phyloP scores from a whole-genome alignment of 2,797 vertebrate genomes.

The Mormyrus proboscirostris region DNA sequence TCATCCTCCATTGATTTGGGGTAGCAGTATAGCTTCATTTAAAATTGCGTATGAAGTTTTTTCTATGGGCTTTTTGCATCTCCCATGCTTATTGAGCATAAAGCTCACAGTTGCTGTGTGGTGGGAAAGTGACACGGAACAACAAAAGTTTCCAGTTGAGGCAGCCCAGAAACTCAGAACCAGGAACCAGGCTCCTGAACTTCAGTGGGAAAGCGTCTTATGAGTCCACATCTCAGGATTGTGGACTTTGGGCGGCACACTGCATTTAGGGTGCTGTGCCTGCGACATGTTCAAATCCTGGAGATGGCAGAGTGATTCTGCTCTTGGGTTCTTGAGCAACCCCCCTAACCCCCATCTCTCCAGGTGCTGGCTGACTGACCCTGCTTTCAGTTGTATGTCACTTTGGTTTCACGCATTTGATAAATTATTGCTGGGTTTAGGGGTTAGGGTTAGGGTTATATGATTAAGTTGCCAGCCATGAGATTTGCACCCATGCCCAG shows the following conservation, averaged over 20 bases:
- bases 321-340: background rate
- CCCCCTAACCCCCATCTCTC: background rate
- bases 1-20: background rate
- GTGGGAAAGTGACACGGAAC: background rate
- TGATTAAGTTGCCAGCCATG: background rate
- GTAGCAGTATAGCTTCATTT: background rate
- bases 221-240: background rate
- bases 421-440: background rate
- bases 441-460: background rate
- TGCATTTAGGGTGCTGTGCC: background rate
- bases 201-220: background rate
- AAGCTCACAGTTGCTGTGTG: background rate
- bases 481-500: background rate
- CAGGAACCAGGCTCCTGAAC: background rate
- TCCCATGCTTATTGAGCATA: background rate
- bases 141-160: background rate
- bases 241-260: background rate
- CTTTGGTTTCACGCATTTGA: background rate
- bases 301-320: background rate
- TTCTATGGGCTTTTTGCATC: background rate
- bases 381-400: background rate
- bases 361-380: background rate
- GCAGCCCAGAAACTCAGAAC: background rate
- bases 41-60: background rate
- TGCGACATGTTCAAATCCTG: background rate